These are phyloP conservation scores for Rhingia rostrata DNA, from an alignment of 2,888 invertebrate species.

Conservation along the genomic window DNA sequence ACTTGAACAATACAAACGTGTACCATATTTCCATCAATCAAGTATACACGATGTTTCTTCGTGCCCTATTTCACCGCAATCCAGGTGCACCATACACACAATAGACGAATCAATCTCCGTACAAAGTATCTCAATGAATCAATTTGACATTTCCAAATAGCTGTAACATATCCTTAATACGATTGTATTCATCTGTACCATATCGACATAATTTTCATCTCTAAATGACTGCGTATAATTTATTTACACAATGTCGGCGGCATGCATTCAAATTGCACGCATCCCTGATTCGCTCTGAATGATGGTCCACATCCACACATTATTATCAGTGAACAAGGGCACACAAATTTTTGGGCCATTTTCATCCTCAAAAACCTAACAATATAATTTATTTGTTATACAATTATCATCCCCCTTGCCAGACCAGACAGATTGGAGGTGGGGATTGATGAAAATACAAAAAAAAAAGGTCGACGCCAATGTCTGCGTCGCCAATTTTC, in stretches of 20 bases:
- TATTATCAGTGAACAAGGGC: slow-evolving; percentile 44
- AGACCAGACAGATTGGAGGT: slow-evolving; percentile 38
- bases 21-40: slow-evolving; percentile 50
- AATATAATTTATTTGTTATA: slow-evolving; percentile 71
- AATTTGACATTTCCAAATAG: slow-evolving; percentile 42
- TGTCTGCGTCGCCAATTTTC: slow-evolving; percentile 38
- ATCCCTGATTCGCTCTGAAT: slow-evolving; percentile 2
- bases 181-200: slow-evolving; percentile 57
- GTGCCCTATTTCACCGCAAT: slow-evolving; percentile 32
- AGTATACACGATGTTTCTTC: slow-evolving; percentile 11
- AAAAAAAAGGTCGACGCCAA: slow-evolving; percentile 42
- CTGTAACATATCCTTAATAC: slow-evolving; percentile 37
- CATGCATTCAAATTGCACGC: slow-evolving; percentile 63
- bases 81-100: slow-evolving; percentile 7
- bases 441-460: slow-evolving; percentile 11
- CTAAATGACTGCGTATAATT: slow-evolving; percentile 51
- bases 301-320: slow-evolving; percentile 35
- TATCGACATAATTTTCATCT: slow-evolving; percentile 60
- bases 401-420: slow-evolving; percentile 59
- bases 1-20: slow-evolving; percentile 16
- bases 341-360: slow-evolving; percentile 41
- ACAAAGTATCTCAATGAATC: slow-evolving; percentile 56
- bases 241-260: slow-evolving; percentile 66
- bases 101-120: slow-evolving; percentile 33
- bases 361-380: slow-evolving; percentile 39